Base-by-base conservation (phyloP, 1,140 invertebrate species). In the Zelostemma sp. region DNA sequence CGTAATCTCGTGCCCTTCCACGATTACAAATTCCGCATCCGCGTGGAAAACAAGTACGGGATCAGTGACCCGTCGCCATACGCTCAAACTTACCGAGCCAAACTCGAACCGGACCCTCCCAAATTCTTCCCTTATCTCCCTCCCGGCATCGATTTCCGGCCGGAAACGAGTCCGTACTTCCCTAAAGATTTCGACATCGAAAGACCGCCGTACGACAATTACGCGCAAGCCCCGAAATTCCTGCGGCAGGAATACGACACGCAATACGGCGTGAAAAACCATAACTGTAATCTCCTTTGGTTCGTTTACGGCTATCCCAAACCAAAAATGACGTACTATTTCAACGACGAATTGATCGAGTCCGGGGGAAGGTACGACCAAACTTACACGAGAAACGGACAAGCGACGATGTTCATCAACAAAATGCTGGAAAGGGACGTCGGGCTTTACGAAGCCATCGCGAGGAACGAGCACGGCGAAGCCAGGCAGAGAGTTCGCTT, bases 31-130 rank as follows among this genome's bases (percentile, higher is more conserved):
- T 97, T 97, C 86, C 88, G 96, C 41, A 89, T 98, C 18, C 89
- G 96, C n/a, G 96, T 97, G 1, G 95, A 97, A 77, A 98, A 98
- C 80, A 95, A 96, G 81, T 95, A 95, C 77, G 97, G 96, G n/a
- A 90, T 97, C n/a, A 97, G 95, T 80, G 96, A 98, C 79, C 96
- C 97, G 0, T 96, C 94, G 21, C 95, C 95, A 4, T 95, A 90
- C 77, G 92, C 92, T 0, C 88, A 92, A 50, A 96, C 95, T 0
- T 93, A 93, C 74, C 88, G 88, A 54, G 89, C 91, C 25, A 93
- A 93, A 82, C 82, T 96, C 1, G 90, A 95, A 73, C 92, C 93
- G 1, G 92, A 93, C 14, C 90, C 92, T 38, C 90, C 92, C 0
- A 93, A 92, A 73, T 93, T 92, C 81, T 89, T 91, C 57, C 93